Evolutionary conservation across 2,888 invertebrate species (phyloP), one percentile per base, ranked within the genome.

Genomic region (Lysandra coridon): DNA sequence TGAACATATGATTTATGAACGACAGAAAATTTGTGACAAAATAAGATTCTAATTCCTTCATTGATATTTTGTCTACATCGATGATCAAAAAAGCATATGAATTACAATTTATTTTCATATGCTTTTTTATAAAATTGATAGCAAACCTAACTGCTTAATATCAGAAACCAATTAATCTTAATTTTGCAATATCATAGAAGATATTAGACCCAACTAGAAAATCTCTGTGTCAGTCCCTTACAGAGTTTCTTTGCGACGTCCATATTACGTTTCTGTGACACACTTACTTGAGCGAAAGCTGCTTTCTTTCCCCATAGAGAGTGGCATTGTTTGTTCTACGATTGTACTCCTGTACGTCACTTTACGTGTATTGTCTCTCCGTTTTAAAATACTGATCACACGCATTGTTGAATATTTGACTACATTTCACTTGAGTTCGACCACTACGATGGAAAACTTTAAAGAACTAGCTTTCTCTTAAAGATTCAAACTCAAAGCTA

Each of bases 261-360:
- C 69, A 78, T 77, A 79, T 79, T 79, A 78, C 49, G 44, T 76
- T 74, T 74, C 73, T 77, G 80, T 82, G 79, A 80, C 78, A 80
- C 69, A 82, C 81, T 81, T 78, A 83, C 83, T 82, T 81, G 83
- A 82, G 83, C 80, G 84, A 84, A 84, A 84, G 84, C 82, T 64
- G 81, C 85, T 84, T 86, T 86, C 84, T 79, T 83, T 80, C 81
- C 78, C 81, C 83, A 82, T 84, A 83, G 82, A 84, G 83, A 81
- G 83, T 79, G 80, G 81, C 80, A 81, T 83, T 83, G 84, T 84
- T 84, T 81, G 81, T 80, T 62, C 79, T 83, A 86, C 84, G 83
- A 85, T 85, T 79, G 82, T 80, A 83, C 81, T 83, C 81, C 79
- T 80, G 73, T 73, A 82, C 78, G 79, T 79, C 78, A 80, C 78